phyloP scores from a whole-genome alignment of 1,140 invertebrate genomes.

The Glomeris maerens region DNA sequence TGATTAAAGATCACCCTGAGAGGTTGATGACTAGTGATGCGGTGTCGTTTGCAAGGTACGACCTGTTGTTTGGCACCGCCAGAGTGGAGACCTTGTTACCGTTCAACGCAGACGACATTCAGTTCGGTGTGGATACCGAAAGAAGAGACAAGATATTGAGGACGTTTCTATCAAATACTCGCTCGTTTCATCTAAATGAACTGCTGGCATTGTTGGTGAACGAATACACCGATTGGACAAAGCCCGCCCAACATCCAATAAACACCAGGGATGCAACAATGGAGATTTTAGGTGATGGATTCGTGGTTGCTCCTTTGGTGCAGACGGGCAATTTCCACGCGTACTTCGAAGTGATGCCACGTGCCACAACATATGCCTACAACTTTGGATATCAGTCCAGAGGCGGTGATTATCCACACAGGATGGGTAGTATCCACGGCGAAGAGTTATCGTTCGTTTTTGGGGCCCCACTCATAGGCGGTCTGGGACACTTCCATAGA shows the following conservation, averaged over 20 bases:
- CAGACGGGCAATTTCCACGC: slow-evolving; percentile 85
- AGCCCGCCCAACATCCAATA: slow-evolving; percentile 79
- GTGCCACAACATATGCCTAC: slow-evolving; percentile 64
- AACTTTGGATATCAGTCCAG: slow-evolving; percentile 90
- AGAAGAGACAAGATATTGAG: slow-evolving; percentile 78
- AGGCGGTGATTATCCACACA: slow-evolving; percentile 71
- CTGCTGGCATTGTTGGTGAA: slow-evolving; percentile 94
- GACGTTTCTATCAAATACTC: slow-evolving; percentile 74
- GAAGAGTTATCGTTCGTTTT: slow-evolving; percentile 88
- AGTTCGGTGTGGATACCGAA: slow-evolving; percentile 81
- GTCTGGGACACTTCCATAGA: slow-evolving; percentile 62
- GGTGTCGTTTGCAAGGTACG: slow-evolving; percentile 64
- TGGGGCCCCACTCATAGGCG: slow-evolving; percentile 63
- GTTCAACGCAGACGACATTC: slow-evolving; percentile 76
- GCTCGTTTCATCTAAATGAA: slow-evolving; percentile 86
- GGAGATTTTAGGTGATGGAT: slow-evolving; percentile 83
- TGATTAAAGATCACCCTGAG: slow-evolving; percentile 61
- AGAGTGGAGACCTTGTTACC: slow-evolving; percentile 77
- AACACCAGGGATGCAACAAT: slow-evolving; percentile 85
- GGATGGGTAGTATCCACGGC: slow-evolving; percentile 74
- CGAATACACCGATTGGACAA: slow-evolving; percentile 94
- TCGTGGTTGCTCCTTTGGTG: slow-evolving; percentile 80
- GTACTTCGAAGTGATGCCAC: slow-evolving; percentile 37
- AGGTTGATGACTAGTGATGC: slow-evolving; percentile 53
- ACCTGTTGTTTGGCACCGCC: slow-evolving; percentile 85